Evolutionary conservation across 2,113 vertebrate species (phyloP).

Genomic region (Fregata magnificens): DNA sequence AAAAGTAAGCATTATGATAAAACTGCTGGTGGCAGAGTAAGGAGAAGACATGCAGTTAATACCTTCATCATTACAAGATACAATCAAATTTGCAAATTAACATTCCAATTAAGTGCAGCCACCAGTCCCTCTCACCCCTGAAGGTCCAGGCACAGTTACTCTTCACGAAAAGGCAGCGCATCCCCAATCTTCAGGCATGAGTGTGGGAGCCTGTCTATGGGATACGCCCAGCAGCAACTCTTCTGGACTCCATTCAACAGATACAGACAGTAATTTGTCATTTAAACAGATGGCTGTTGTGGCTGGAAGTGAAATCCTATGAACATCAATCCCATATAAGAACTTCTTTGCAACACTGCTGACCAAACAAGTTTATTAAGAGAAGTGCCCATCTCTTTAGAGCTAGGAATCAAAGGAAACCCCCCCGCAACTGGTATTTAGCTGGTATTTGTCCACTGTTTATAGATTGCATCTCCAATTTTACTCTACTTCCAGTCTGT

Average conservation of each 20-base stretch:
- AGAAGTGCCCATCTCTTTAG: not conserved
- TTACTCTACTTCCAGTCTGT: not conserved
- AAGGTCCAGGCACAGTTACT: not conserved
- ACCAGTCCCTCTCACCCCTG: not conserved
- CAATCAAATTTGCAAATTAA: not conserved
- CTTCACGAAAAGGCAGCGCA: not conserved
- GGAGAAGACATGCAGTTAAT: not conserved
- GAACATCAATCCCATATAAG: not conserved
- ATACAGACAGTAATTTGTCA: not conserved
- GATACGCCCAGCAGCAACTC: fast-evolving
- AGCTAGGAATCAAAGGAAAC: not conserved
- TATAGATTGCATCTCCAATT: not conserved
- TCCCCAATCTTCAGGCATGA: not conserved
- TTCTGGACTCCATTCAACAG: not conserved
- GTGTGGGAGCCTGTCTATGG: not conserved
- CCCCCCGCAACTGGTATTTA: not conserved
- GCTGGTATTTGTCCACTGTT: not conserved
- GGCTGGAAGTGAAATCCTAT: not conserved
- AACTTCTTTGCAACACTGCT: not conserved
- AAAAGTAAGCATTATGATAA: not conserved
- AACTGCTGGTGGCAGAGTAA: not conserved
- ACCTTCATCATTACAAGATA: not conserved
- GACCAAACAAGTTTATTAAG: not conserved
- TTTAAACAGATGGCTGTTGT: not conserved
- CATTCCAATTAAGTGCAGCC: not conserved